phyloP scores from a whole-genome alignment of 2,888 invertebrate species.

The Scrobipalpa costella region DNA sequence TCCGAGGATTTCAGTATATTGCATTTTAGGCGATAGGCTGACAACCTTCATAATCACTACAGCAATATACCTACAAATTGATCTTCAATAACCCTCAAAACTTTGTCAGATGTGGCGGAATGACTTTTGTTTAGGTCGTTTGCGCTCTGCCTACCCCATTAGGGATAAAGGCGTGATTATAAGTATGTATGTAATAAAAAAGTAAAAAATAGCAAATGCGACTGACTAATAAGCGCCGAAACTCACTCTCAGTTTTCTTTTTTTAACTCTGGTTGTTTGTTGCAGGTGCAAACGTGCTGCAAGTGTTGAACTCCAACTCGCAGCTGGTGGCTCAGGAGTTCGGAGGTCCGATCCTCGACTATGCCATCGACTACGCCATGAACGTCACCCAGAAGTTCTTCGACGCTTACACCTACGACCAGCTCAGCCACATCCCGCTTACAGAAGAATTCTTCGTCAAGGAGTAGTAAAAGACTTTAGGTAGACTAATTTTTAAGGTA shows the following conservation, averaged over 20 bases:
- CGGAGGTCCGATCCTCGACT: constrained; percentile 73
- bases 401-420: constrained; percentile 70
- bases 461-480: constrained; percentile 35
- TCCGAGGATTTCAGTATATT: too few relatives aligned
- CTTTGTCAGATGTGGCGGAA: too few relatives aligned
- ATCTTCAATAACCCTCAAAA: too few relatives aligned
- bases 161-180: too few relatives aligned
- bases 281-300: constrained; percentile 66
- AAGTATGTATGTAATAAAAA: too few relatives aligned
- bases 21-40: too few relatives aligned
- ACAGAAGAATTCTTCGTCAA: constrained; percentile 72
- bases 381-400: constrained; percentile 75
- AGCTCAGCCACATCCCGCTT: constrained; percentile 65
- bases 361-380: constrained; percentile 74
- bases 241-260: background rate
- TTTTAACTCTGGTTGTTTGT: constrained; percentile 20
- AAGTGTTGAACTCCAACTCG: constrained; percentile 69
- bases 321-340: constrained; percentile 72
- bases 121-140: too few relatives aligned
- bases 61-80: too few relatives aligned
- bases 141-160: too few relatives aligned
- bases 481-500: background rate
- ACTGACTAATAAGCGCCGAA: too few relatives aligned
- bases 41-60: too few relatives aligned
- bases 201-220: too few relatives aligned